These are phyloP conservation scores for Xiphias gladius DNA, from an alignment of 2,113 vertebrate species.

Conservation along the genomic window DNA sequence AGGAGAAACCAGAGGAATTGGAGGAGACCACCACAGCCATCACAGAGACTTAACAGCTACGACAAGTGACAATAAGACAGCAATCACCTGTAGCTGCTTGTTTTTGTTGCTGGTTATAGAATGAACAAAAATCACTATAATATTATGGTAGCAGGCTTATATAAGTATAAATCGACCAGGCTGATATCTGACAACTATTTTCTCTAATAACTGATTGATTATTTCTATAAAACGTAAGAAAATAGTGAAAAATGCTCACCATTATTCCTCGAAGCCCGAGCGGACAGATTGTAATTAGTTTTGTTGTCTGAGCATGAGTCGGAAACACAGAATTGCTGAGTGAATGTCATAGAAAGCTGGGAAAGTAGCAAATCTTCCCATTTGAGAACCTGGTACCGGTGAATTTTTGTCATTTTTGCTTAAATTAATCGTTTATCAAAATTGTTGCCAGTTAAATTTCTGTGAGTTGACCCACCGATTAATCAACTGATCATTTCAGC, in stretches of 20 bases:
- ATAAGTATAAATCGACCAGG: no score
- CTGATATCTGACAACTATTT: background rate
- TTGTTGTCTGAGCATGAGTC: background rate
- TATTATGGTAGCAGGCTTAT: background rate
- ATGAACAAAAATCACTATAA: background rate
- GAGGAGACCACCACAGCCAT: background rate
- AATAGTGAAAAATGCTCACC: no score
- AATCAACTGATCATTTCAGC: no score
- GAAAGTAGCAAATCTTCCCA: no score
- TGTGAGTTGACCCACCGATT: no score
- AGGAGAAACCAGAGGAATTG: slow-evolving; percentile 25
- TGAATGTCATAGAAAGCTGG: no score
- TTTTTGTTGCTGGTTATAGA: slow-evolving; percentile 16
- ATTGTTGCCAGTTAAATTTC: no score
- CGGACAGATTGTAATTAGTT: background rate
- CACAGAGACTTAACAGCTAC: background rate
- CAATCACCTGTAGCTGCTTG: background rate
- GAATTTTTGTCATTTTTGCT: no score
- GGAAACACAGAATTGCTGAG: background rate
- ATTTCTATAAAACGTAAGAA: no score
- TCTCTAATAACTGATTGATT: no score
- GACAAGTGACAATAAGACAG: slow-evolving; percentile 43
- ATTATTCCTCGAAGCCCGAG: background rate
- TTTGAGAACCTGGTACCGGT: no score
- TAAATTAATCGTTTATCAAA: no score